Evolutionary conservation across 2,888 invertebrate species (phyloP), one percentile per base, ranked within the genome.

Genomic region (Dastarcus helophoroides): DNA sequence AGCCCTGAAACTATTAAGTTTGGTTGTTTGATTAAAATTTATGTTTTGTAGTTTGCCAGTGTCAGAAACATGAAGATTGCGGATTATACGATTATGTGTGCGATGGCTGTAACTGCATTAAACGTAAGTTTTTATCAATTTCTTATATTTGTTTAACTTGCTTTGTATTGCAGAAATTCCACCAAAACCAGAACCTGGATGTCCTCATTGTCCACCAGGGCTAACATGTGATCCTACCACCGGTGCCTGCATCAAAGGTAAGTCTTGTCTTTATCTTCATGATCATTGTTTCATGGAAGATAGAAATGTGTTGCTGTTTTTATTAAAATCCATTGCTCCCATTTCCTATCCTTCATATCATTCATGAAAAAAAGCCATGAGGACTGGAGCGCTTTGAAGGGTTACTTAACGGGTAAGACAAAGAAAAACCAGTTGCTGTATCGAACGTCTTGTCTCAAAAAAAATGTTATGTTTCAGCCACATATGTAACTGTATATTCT

Each of bases 211-310:
- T 54, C 78, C 82, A 32, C 75, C 79, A 17, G 86, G 84, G 39
- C 72, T 76, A 26, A 68, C 71, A 16, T 88, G 86, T 50, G 80
- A 86, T 58, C 78, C 79, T 12, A 69, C 75, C 32, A 83, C 83
- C 3, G 83, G 84, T 14, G 82, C 79, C 41, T 88, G 86, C 61
- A 75, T 81, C 55, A 78, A 79, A 74, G 84, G 86, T 86, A 74
- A 71, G 76, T 58, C 36, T 36, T 9, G 4, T 2, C 8, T 22
- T 3, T 14, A 8, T n/a, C 29, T 24, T 10, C 21, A 14, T 14
- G 11, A 25, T 22, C 19, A n/a, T 4, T 10, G 5, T 22, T 23
- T 23, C 22, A 29, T 28, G 26, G 12, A 27, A 29, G 25, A 36
- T 34, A 33, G 34, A 35, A 41, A 45, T 42, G 57, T 59, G 58